These are phyloP conservation scores for Paratilapia polleni DNA, from an alignment of 2,113 vertebrate species.

Conservation along the genomic window DNA sequence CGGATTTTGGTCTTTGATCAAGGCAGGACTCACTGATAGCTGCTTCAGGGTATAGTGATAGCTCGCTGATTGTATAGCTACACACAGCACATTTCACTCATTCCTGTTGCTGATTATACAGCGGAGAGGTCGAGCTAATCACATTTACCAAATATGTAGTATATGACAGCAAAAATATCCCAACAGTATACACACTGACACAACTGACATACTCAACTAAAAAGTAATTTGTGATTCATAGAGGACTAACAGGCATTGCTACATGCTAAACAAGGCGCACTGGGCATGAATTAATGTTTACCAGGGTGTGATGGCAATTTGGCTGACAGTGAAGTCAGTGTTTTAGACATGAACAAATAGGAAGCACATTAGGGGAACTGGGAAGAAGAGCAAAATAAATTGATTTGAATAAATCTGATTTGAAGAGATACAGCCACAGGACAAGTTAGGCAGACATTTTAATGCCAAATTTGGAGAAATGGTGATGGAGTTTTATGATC, in stretches of 20 bases:
- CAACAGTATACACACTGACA: background rate
- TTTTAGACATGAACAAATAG: conserved; percentile 4
- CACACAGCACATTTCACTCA: conserved; percentile 1
- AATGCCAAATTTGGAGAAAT: conserved; percentile 9
- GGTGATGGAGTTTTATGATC: background rate
- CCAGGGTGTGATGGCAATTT: background rate
- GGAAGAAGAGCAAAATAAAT: conserved; percentile 14
- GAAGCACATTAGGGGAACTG: background rate
- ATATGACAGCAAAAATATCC: conserved; percentile 1
- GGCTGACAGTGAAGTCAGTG: background rate
- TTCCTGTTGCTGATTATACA: background rate
- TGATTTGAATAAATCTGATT: conserved; percentile 17
- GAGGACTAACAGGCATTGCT: background rate
- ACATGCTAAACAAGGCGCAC: background rate
- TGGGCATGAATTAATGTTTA: background rate
- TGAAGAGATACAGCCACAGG: background rate
- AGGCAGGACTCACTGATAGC: background rate
- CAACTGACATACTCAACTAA: background rate
- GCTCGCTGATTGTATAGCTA: background rate
- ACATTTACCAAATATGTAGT: background rate
- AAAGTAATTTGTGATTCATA: conserved; percentile 1
- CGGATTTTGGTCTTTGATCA: background rate
- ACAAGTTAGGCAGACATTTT: background rate
- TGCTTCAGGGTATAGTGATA: background rate
- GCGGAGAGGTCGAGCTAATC: background rate